Evolutionary conservation across 2,888 invertebrate species (phyloP).

Genomic region (Palloptera scutellata): DNA sequence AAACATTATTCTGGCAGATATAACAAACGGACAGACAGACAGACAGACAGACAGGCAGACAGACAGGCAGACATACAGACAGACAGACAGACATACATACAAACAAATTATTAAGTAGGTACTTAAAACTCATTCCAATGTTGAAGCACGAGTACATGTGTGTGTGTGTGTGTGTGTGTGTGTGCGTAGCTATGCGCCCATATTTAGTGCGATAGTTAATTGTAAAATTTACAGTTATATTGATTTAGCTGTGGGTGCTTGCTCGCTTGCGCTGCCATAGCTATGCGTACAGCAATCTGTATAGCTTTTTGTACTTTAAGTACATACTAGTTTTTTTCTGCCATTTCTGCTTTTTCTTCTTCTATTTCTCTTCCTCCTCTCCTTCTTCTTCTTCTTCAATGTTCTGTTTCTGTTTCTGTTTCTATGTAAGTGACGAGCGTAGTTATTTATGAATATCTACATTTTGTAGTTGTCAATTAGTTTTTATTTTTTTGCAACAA

Average conservation of each 20-base stretch:
- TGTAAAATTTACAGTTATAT: conserved; percentile 57
- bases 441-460: conserved; percentile 22
- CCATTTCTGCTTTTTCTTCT: not conserved
- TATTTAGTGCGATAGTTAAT: conserved; percentile 33
- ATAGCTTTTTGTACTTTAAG: not conserved
- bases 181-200: conserved; percentile 10
- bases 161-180: conserved; percentile 19
- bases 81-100: too few relatives aligned
- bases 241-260: conserved; percentile 47
- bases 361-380: not conserved
- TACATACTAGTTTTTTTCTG: not conserved
- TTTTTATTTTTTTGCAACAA: not conserved
- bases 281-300: conserved; percentile 22
- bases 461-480: conserved; percentile 7
- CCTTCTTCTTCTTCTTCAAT: conserved; percentile 10
- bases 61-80: too few relatives aligned
- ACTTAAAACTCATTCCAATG: not conserved
- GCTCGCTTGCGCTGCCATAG: conserved; percentile 34
- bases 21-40: too few relatives aligned
- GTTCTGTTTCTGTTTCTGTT: conserved; percentile 29
- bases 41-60: conserved; percentile 4
- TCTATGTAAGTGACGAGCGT: conserved; percentile 9
- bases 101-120: too few relatives aligned
- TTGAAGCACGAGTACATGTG: not conserved
- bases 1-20: conserved; percentile 37